Conservation (phyloP, 2,797 vertebrate species). For the Coracias cyanogaster region DNA sequence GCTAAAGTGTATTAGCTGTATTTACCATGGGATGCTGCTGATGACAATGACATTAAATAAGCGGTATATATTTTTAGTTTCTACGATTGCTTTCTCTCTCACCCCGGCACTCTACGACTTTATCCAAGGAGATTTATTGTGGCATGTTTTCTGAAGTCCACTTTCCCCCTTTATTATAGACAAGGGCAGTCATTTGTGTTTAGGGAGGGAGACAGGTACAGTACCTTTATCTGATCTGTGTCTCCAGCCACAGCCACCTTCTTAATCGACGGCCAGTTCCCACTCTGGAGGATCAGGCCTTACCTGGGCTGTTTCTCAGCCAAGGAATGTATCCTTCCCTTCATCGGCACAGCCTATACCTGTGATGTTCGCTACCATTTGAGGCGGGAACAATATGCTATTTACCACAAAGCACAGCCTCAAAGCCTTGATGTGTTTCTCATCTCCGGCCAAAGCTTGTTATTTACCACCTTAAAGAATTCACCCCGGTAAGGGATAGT, state of each 20-base stretch:
- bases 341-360: not conserved
- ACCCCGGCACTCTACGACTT: not conserved
- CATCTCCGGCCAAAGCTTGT: not conserved
- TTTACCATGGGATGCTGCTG: not conserved
- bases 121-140: not conserved
- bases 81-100: not conserved
- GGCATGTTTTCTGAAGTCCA: not conserved
- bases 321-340: not conserved
- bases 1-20: not conserved
- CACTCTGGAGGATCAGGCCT: not conserved
- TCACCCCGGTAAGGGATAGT: not conserved
- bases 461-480: conserved; percentile 1
- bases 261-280: not conserved
- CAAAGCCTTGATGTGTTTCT: conserved; percentile 33
- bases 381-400: not conserved
- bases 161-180: conserved; percentile 45
- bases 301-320: not conserved
- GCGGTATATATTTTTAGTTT: not conserved
- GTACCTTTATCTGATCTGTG: conserved; percentile 43
- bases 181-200: conserved; percentile 47
- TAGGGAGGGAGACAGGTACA: conserved; percentile 43
- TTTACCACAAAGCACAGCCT: not conserved
- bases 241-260: not conserved
- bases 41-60: not conserved
- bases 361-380: not conserved